Base-by-base conservation (phyloP, 2,113 vertebrate species). In the Carollia perspicillata region DNA sequence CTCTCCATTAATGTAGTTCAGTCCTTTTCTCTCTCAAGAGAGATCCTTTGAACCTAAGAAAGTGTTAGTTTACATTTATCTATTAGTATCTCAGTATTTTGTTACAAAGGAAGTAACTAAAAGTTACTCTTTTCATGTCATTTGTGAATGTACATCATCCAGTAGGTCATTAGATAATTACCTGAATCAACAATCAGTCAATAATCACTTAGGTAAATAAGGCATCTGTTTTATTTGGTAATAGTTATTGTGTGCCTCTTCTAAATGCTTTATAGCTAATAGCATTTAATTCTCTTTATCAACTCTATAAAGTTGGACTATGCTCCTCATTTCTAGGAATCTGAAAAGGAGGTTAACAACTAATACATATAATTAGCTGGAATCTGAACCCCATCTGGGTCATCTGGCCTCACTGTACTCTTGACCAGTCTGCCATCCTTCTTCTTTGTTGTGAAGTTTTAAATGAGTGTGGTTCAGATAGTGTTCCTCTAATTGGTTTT, bases 11-110 rank as follows among this genome's bases (percentile, higher is more conserved):
- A 75, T 72, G 49, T 47, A 92, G 40, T 72, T 87, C 30, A 47
- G 9, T 89, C 93, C 51, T 40, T 90, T 71, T 95, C 78, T 93
- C 55, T 84, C 71, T 92, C 71, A 84, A 86, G 35, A 96, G 79
- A 44, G 17, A 28, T 33, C 87, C 81, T 96, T 95, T 95, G 95
- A 96, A 81, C 81, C 78, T 49, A 88, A 93, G 51, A 90, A 89
- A 63, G 77, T 90, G 33, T 95, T 33, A 58, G 3, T 96, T 95
- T 93, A 68, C 81, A 93, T 93, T 93, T 72, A 51, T 94, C 60
- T 14, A 13, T 58, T 66, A 80, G 66, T 42, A 69, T 66, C 35
- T 35, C 80, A 79, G 0, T 53, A 63, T 94, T 90, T 53, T 87
- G 40, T 87, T 92, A 47, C 22, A 77, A 84, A 88, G 42, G 60